phyloP scores from a whole-genome alignment of 2,797 vertebrate genomes.

The Masticophis lateralis region DNA sequence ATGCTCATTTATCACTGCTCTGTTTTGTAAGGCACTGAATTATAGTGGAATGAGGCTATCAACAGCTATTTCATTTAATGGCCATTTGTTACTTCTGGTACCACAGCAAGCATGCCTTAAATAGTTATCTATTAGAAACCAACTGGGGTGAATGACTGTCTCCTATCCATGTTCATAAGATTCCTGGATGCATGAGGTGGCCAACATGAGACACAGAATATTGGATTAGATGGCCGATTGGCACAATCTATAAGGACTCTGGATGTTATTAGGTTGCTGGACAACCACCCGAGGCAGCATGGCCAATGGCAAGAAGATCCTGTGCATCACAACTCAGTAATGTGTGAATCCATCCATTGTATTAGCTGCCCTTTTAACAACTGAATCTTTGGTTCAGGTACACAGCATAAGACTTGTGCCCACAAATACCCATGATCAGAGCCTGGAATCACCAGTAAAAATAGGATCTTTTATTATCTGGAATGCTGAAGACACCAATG shows the following conservation, averaged over 20 bases:
- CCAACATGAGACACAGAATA: background rate
- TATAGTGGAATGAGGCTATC: background rate
- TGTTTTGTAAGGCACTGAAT: background rate
- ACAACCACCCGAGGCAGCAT: background rate
- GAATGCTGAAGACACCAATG: background rate
- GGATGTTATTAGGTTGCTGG: background rate
- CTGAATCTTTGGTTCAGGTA: background rate
- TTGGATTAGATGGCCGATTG: background rate
- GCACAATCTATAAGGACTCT: background rate
- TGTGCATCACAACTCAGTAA: background rate
- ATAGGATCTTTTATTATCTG: background rate
- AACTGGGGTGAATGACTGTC: background rate
- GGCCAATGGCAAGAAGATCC: background rate
- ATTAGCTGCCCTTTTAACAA: background rate
- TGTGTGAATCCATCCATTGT: background rate
- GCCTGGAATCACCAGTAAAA: background rate
- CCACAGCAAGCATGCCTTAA: background rate
- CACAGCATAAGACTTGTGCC: background rate
- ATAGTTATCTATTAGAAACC: background rate
- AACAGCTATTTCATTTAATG: background rate
- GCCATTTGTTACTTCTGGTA: background rate
- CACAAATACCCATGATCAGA: background rate
- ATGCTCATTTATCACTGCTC: background rate
- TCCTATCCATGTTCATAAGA: background rate
- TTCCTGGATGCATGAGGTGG: background rate